These are phyloP conservation scores for Hypercompe scribonia DNA, from an alignment of 2,888 invertebrate species.

Conservation along the genomic window DNA sequence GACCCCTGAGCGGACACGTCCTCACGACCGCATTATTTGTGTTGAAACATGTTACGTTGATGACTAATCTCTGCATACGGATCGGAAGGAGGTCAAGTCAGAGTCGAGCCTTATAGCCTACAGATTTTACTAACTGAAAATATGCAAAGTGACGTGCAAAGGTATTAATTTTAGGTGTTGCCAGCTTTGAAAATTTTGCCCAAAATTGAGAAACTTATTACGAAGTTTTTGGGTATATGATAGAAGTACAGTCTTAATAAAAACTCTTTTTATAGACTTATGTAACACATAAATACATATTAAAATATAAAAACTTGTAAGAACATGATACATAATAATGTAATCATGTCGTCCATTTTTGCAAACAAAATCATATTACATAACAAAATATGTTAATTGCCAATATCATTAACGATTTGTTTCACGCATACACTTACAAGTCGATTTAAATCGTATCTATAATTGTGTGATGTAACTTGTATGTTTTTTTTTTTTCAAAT, in stretches of 20 bases:
- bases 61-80: constrained; percentile 56
- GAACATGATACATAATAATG: background rate
- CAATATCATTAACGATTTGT: constrained; percentile 1
- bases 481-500: background rate
- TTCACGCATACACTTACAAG: background rate
- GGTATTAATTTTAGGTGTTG: background rate
- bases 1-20: constrained; percentile 63
- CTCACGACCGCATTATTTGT: constrained; percentile 72
- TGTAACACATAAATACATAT: background rate
- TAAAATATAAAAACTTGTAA: background rate
- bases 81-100: constrained; percentile 41
- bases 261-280: background rate
- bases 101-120: constrained; percentile 7
- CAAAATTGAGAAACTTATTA: background rate
- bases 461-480: background rate
- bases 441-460: background rate
- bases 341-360: background rate
- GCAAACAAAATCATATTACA: background rate
- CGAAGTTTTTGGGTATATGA: too few species aligned
- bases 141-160: background rate
- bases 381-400: background rate
- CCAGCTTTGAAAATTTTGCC: background rate
- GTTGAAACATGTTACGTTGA: constrained; percentile 57
- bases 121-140: background rate
- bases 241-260: background rate